phyloP scores from a whole-genome alignment of 2,797 vertebrate genomes.

The Rhincodon typus region DNA sequence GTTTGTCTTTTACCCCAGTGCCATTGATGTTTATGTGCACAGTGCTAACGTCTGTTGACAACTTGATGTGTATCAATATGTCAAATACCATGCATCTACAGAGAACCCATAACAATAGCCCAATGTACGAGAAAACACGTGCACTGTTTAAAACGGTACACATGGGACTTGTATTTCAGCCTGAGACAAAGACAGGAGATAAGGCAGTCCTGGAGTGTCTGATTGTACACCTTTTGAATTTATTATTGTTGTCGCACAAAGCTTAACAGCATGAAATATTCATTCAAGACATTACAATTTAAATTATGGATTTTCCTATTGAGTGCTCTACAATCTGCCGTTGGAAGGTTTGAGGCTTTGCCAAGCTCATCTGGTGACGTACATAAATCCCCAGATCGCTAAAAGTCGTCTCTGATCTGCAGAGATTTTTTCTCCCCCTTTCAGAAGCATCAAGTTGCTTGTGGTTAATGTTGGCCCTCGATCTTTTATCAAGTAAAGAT shows the following conservation, averaged over 20 bases:
- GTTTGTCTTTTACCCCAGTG: neutral
- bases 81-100: neutral
- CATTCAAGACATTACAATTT: neutral
- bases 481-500: neutral
- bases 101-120: neutral
- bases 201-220: neutral
- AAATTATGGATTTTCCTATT: conserved; percentile 29
- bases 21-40: neutral
- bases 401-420: neutral
- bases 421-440: neutral
- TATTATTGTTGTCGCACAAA: neutral
- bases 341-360: neutral
- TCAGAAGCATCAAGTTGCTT: neutral
- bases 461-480: neutral
- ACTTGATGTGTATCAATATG: neutral
- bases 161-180: neutral
- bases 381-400: neutral
- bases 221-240: neutral
- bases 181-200: neutral
- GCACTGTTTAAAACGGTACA: neutral
- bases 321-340: neutral
- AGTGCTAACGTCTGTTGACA: neutral
- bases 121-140: no score
- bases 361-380: neutral
- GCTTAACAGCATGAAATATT: conserved; percentile 19